Conservation (phyloP, 2,797 vertebrate species). For the Hippocampus kuda region DNA sequence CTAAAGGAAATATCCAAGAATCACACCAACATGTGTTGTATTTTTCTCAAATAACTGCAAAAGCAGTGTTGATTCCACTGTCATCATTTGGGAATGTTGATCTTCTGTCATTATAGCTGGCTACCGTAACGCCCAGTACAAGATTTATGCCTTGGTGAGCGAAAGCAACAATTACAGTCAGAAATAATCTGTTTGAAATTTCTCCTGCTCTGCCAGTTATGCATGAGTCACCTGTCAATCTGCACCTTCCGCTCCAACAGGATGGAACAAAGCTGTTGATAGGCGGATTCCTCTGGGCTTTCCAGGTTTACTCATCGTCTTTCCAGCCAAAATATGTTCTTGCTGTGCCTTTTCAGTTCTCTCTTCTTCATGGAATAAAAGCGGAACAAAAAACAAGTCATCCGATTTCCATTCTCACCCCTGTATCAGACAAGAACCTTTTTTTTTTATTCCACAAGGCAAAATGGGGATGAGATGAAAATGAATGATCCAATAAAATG, state of each 20-base stretch:
- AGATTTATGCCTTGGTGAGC: neutral
- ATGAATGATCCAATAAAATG: too few relatives aligned
- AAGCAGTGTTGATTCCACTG: neutral
- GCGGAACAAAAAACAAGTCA: neutral
- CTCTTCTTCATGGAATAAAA: neutral
- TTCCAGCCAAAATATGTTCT: constrained; percentile 15
- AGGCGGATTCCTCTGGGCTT: constrained; percentile 29
- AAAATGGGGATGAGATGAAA: neutral
- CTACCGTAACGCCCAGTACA: neutral
- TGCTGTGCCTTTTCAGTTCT: neutral
- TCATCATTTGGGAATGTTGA: neutral
- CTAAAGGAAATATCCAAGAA: too few relatives aligned
- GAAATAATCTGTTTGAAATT: neutral
- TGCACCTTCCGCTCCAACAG: neutral
- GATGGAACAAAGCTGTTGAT: constrained; percentile 25
- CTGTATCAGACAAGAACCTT: neutral
- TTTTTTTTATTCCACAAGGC: neutral
- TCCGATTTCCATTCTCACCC: neutral
- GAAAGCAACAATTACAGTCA: neutral
- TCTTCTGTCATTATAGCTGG: neutral
- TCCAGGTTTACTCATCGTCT: constrained; percentile 34
- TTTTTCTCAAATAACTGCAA: neutral
- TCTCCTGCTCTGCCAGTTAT: neutral
- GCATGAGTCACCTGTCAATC: constrained; percentile 11
- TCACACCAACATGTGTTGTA: too few relatives aligned